These are phyloP conservation scores for Emydocephalus ijimae DNA, from an alignment of 2,113 vertebrate genomes.

Conservation along the genomic window DNA sequence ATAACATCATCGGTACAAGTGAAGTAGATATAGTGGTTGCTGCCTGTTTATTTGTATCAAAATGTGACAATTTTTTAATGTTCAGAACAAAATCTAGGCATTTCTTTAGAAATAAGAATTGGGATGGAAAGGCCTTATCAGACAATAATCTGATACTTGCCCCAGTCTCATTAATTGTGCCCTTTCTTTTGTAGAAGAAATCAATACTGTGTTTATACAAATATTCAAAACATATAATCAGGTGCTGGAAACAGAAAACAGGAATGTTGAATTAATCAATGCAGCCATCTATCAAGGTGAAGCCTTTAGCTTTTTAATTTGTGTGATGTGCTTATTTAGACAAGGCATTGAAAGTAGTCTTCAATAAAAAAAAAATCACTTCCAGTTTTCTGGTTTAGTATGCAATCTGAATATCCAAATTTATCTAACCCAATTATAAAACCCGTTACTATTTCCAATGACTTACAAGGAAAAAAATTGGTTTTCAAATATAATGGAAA, in stretches of 20 bases:
- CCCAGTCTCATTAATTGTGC: background rate
- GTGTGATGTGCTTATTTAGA: background rate
- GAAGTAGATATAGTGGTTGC: background rate
- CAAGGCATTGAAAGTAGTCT: background rate
- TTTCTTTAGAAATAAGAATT: background rate
- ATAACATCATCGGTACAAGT: background rate
- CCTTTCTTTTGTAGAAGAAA: background rate
- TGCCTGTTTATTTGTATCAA: background rate
- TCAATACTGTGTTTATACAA: background rate
- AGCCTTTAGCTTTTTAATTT: background rate
- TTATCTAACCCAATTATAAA: background rate
- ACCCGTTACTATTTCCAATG: background rate
- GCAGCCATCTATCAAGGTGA: background rate
- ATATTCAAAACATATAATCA: background rate
- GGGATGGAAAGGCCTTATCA: background rate
- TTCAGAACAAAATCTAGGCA: background rate
- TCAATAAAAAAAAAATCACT: background rate
- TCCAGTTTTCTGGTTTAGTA: background rate
- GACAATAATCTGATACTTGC: background rate
- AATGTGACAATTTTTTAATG: background rate
- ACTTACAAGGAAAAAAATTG: background rate
- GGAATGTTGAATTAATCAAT: background rate
- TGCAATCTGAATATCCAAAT: background rate
- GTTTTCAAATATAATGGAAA: background rate
- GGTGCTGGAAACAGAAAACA: background rate